Base-by-base conservation (phyloP, 2,888 invertebrate genomes). In the Harpalus rubripes region DNA sequence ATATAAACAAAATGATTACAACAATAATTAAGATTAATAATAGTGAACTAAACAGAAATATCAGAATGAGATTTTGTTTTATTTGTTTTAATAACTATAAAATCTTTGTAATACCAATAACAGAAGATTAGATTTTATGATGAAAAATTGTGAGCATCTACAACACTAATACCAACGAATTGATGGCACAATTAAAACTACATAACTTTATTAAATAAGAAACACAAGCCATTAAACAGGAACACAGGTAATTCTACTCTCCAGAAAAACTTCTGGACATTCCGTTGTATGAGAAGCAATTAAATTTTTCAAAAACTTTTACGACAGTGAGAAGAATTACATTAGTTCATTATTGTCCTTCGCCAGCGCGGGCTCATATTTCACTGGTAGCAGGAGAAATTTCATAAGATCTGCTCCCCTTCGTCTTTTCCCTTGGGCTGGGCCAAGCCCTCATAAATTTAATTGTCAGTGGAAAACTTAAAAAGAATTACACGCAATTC, bases 331-430 rank as follows among this genome's bases (percentile, higher is more conserved):
- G 15, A 65, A 65, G 65, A 68, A 68, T 68, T 68, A 68, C 39
- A 68, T 68, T 68, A 68, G 68, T 68, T 68, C 68, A 68, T 68
- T 68, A 68, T 68, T 68, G 68, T 68, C 68, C 68, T 32, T 68
- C 26, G 63, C 26, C 26, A 12, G 68, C 68, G 15, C 39, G 32
- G 68, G 32, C 68, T 68, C 68, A 68, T 68, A 68, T 68, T 68
- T 68, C 68, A 68, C 68, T 39, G 15, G 68, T 39, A 68, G 15
- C 68, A 39, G 26, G 39, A 68, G 39, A 68, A 68, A 68, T 68
- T 68, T 68, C 68, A 68, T 68, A 68, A 68, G 68, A 68, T 68
- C 63, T 63, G 68, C 39, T 68, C 39, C 68, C 39, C 68, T 63
- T 68, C 68, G 68, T 41, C 15, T 22, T 26, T n/a, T 68, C 68